These are phyloP conservation scores for Brassicogethes aeneus DNA, from an alignment of 2,888 invertebrate genomes.

Conservation along the genomic window DNA sequence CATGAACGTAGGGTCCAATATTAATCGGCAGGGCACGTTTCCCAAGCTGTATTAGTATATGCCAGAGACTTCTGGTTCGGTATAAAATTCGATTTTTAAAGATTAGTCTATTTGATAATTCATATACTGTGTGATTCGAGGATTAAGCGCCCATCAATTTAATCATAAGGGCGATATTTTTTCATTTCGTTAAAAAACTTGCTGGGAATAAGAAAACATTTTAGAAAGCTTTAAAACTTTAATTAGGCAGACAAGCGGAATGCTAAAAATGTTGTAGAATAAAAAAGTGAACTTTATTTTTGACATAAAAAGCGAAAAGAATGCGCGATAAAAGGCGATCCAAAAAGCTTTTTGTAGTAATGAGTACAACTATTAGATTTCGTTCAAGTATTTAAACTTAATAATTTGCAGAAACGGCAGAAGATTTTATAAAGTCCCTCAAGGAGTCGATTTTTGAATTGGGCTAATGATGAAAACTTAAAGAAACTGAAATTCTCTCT, in stretches of 20 bases:
- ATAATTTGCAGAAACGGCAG: constrained; percentile 10
- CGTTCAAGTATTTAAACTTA: constrained; percentile 10
- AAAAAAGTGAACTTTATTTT: too few relatives aligned
- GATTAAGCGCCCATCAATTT: too few relatives aligned
- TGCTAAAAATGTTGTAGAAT: too few relatives aligned
- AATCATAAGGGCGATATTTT: too few relatives aligned
- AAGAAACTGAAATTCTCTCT: constrained; percentile 25
- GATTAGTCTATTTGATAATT: background rate
- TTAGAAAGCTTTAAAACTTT: too few relatives aligned
- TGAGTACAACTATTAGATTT: constrained; percentile 9
- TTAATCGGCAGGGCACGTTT: constrained; percentile 13
- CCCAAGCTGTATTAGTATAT: constrained; percentile 10
- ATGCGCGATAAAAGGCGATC: background rate
- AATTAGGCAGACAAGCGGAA: too few relatives aligned
- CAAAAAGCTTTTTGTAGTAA: constrained; percentile 2
- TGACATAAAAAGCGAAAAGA: too few relatives aligned
- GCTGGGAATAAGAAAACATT: too few relatives aligned
- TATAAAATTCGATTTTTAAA: background rate
- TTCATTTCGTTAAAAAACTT: too few relatives aligned
- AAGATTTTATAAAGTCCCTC: constrained; percentile 17
- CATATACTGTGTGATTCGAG: too few relatives aligned
- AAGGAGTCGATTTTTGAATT: constrained; percentile 25
- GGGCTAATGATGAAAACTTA: constrained; percentile 29
- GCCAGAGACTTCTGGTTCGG: constrained; percentile 1
- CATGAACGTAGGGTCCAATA: constrained; percentile 3